A percentile compares a stretch with the other conserved stretches of the same genome.
phyloP scores from a whole-genome alignment of 2,888 invertebrate species.

The Iselma pallidipennis region DNA sequence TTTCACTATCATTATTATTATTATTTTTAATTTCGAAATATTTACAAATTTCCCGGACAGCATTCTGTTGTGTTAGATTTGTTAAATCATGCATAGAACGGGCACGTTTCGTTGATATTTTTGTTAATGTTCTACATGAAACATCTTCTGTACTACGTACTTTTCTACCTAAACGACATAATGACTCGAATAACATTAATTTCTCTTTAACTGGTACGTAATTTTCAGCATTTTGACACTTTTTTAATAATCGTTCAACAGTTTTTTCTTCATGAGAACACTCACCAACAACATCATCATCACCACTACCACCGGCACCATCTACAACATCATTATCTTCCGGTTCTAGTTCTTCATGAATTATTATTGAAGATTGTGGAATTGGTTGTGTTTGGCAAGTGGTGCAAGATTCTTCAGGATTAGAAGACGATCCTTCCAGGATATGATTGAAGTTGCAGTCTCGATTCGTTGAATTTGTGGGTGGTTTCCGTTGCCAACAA shows the following conservation, averaged over 20 bases:
- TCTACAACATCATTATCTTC: not conserved
- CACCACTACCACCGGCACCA: not conserved
- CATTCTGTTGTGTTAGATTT: constrained; percentile 54
- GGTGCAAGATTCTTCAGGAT: not conserved
- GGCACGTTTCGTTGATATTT: constrained; percentile 61
- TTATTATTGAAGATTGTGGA: not conserved
- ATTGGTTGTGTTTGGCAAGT: not conserved
- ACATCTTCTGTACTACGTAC: constrained; percentile 70
- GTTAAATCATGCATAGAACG: constrained; percentile 69
- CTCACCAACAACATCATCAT: not conserved
- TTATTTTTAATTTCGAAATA: constrained; percentile 65
- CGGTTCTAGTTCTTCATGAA: too few species aligned
- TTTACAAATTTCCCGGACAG: constrained; percentile 70
- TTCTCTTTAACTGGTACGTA: constrained; percentile 75
- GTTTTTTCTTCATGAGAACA: constrained; percentile 49
- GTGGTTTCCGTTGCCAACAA: constrained; percentile 44
- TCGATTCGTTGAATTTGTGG: constrained; percentile 30
- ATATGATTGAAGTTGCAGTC: constrained; percentile 45
- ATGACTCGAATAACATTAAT: constrained; percentile 70
- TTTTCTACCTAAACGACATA: constrained; percentile 65
- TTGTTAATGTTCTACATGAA: constrained; percentile 50
- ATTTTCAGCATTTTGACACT: constrained; percentile 63
- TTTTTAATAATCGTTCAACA: constrained; percentile 58
- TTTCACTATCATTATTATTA: constrained; percentile 18
- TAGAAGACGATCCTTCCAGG: not conserved